phyloP scores from a whole-genome alignment of 2,113 vertebrate genomes.

The Xyrauchen texanus region DNA sequence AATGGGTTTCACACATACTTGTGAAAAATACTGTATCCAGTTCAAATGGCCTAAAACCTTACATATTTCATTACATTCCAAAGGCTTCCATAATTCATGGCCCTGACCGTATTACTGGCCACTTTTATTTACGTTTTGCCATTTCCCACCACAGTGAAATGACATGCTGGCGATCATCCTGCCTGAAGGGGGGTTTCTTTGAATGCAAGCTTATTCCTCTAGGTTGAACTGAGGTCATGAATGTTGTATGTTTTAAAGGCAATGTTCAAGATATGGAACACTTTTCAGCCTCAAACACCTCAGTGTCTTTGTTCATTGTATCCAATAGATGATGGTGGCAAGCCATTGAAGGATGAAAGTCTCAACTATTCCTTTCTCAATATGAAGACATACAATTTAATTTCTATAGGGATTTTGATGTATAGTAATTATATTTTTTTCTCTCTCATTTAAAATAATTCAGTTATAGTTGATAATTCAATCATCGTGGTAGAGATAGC shows the following conservation, averaged over 20 bases:
- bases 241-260: conserved; percentile 56
- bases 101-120: background rate
- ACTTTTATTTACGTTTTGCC: conserved; percentile 51
- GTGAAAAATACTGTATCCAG: conserved; percentile 20
- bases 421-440: conserved; percentile 18
- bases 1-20: background rate
- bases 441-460: conserved; percentile 26
- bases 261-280: conserved; percentile 64
- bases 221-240: conserved; percentile 41
- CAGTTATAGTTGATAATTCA: conserved; percentile 19
- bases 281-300: conserved; percentile 44
- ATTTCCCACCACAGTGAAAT: conserved; percentile 32
- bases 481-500: background rate
- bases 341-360: conserved; percentile 18
- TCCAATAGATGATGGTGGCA: conserved; percentile 24
- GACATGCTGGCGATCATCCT: conserved; percentile 33
- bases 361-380: background rate
- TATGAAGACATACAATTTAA: conserved; percentile 4
- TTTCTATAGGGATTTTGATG: conserved; percentile 34
- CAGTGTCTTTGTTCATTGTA: conserved; percentile 38
- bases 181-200: conserved; percentile 50
- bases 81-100: conserved; percentile 41
- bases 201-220: conserved; percentile 39
- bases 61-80: conserved; percentile 26
- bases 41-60: conserved; percentile 25